A percentile compares a stretch with the other conserved stretches of the same genome.
Conservation (phyloP, 1,140 invertebrate species). For the Nilaparvata lugens region DNA sequence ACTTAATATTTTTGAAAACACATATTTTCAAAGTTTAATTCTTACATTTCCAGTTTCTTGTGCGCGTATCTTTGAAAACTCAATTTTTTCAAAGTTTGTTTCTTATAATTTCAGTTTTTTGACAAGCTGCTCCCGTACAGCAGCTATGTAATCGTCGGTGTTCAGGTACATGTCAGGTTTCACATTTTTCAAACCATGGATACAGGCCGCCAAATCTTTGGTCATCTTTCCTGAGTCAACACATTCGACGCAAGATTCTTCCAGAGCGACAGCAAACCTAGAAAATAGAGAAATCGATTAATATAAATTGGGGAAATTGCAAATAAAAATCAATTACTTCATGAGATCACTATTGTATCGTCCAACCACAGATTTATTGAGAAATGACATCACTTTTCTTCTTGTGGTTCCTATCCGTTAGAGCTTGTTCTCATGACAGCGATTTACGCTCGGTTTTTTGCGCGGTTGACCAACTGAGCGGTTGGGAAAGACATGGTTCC, state of each 20-base stretch:
- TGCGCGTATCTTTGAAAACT: too few species aligned
- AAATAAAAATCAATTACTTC: constrained; percentile 6
- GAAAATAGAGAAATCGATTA: constrained; percentile 22
- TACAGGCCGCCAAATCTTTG: constrained; percentile 82
- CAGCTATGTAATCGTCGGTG: constrained; percentile 78
- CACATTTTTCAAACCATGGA: constrained; percentile 68
- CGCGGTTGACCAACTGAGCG: too few species aligned
- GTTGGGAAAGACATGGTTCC: too few species aligned
- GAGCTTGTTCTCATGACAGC: too few species aligned
- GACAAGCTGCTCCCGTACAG: constrained; percentile 66
- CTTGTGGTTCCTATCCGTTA: too few species aligned
- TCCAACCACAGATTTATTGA: too few species aligned
- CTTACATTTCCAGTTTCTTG: too few species aligned
- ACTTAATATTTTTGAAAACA: too few species aligned
- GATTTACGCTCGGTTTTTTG: too few species aligned
- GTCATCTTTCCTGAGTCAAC: constrained; percentile 86
- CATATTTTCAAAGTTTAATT: too few species aligned
- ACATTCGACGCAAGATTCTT: constrained; percentile 71
- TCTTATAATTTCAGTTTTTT: constrained; percentile 37
- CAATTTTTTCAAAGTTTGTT: not conserved
- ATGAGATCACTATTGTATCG: constrained; percentile 26
- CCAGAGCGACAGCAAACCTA: constrained; percentile 45
- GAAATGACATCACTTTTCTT: too few species aligned
- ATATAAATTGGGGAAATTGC: constrained; percentile 5
- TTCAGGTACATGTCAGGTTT: constrained; percentile 71